A percentile compares a stretch with the other conserved stretches of the same genome.
These are phyloP conservation scores for Drosophila neocordata DNA, from an alignment of 1,140 invertebrate genomes.

Conservation along the genomic window DNA sequence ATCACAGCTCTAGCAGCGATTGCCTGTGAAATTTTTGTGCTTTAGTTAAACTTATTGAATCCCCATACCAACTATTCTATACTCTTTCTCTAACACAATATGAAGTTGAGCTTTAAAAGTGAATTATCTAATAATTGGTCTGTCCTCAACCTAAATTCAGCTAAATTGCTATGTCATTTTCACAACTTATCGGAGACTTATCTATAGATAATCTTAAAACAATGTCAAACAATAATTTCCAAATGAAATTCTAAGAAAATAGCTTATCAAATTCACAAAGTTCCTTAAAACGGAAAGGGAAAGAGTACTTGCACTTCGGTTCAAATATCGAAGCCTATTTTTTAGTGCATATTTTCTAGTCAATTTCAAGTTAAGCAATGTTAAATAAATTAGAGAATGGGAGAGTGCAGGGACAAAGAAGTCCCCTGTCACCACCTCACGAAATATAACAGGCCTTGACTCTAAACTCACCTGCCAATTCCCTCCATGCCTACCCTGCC, in stretches of 20 bases:
- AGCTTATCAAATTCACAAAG: background rate
- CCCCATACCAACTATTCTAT: conserved; percentile 1
- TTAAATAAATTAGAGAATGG: conserved; percentile 20
- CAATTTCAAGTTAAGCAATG: conserved; percentile 31
- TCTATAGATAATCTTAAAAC: too few species aligned
- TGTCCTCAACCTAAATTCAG: too few species aligned
- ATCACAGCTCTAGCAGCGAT: conserved; percentile 28
- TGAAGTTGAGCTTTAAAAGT: background rate
- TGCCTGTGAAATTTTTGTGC: conserved; percentile 29
- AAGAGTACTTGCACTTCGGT: conserved; percentile 18
- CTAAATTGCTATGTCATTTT: too few species aligned
- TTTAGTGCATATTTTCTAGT: conserved; percentile 26
- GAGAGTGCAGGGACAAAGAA: background rate
- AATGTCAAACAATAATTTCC: too few species aligned
- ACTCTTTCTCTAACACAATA: conserved; percentile 1
- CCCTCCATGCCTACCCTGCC: conserved; percentile 23
- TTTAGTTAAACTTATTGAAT: conserved; percentile 44
- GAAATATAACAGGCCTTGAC: conserved; percentile 25
- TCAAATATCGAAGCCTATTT: background rate
- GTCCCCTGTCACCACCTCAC: conserved; percentile 1
- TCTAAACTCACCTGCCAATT: conserved; percentile 11
- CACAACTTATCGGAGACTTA: too few species aligned
- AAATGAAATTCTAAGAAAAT: too few species aligned
- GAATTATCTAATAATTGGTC: too few species aligned
- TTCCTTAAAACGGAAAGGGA: background rate